Evolutionary conservation across 2,888 invertebrate species (phyloP), one percentile per base, ranked within the genome.

Genomic region (Leptinotarsa peninsularis): DNA sequence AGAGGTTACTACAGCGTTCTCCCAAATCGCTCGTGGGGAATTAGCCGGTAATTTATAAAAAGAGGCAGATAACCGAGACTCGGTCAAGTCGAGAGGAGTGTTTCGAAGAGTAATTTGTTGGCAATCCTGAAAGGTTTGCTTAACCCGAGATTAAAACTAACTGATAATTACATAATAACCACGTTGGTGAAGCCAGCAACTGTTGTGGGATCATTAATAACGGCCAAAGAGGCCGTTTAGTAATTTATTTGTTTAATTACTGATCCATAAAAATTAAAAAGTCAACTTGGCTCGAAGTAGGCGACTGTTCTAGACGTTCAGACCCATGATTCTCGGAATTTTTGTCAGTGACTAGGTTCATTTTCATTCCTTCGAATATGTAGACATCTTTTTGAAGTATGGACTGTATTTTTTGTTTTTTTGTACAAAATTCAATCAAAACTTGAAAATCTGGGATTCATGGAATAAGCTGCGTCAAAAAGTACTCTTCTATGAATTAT

Each of bases 131-230:
- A 88, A 89, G 88, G 89, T 89, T 89, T 89, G 89, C 89, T 89
- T 89, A 89, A 89, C 88, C 89, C 86, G 85, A 89, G 89, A 89
- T 89, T 89, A 89, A 89, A 88, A 88, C 87, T 88, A 89, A 89
- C 89, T 89, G 89, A 89, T 89, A 89, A 89, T 89, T 89, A 89
- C 88, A 88, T 89, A 89, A 89, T 89, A 88, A 89, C 88, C 87
- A 88, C 88, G 86, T 88, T 88, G 84, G 84, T 82, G 81, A 81
- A 83, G 82, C 85, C 81, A 82, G 87, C 87, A 88, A 88, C 88
- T 86, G 88, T 87, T 88, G 86, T 86, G 81, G 85, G 84, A 86
- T 87, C 88, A 88, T 88, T 88, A 88, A 88, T 88, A 88, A 88
- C 85, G 84, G 84, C 84, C 86, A 86, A 85, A 84, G 86, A 84